Percentiles rank a stretch among this genome's conserved stretches.
These are phyloP conservation scores for Phocides pigmalion DNA, from an alignment of 1,140 invertebrate species.

Conservation along the genomic window DNA sequence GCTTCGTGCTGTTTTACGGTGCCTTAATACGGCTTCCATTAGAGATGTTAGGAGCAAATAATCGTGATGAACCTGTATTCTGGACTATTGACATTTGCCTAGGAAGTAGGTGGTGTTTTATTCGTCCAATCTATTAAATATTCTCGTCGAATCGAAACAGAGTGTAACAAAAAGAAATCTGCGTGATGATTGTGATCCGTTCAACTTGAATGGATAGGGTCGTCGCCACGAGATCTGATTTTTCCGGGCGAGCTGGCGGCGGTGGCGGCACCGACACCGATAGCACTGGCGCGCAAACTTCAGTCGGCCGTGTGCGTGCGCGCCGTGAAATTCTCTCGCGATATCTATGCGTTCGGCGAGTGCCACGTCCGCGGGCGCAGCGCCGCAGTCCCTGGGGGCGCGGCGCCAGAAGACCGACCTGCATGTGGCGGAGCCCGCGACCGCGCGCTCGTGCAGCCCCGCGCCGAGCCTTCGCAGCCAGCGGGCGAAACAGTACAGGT, in stretches of 20 bases:
- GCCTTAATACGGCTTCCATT: constrained; percentile 16
- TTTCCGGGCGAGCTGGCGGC: constrained; percentile 65
- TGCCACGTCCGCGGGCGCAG: constrained; percentile 56
- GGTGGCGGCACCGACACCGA: constrained; percentile 52
- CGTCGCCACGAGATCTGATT: constrained; percentile 70
- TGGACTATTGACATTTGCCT: neutral
- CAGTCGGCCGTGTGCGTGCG: constrained; percentile 73
- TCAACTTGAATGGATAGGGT: constrained; percentile 79
- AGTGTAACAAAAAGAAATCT: constrained; percentile 76
- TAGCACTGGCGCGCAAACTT: constrained; percentile 58
- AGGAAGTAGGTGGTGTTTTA: constrained; percentile 37
- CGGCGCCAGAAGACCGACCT: constrained; percentile 80
- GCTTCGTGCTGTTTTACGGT: constrained; percentile 28
- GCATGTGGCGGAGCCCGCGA: constrained; percentile 70
- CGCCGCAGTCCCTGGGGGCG: constrained; percentile 61
- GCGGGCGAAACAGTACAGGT: constrained; percentile 81
- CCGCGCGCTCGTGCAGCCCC: constrained; percentile 64
- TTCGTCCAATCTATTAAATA: constrained; percentile 35
- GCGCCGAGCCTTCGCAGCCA: constrained; percentile 74
- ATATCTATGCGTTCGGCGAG: constrained; percentile 62
- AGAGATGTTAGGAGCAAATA: constrained; percentile 25
- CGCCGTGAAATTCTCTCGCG: constrained; percentile 72
- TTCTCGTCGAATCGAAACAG: constrained; percentile 53
- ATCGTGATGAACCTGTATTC: neutral
- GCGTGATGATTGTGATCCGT: constrained; percentile 63